These are phyloP conservation scores for Nemurella pictetii DNA, from an alignment of 2,888 invertebrate species.

Conservation along the genomic window DNA sequence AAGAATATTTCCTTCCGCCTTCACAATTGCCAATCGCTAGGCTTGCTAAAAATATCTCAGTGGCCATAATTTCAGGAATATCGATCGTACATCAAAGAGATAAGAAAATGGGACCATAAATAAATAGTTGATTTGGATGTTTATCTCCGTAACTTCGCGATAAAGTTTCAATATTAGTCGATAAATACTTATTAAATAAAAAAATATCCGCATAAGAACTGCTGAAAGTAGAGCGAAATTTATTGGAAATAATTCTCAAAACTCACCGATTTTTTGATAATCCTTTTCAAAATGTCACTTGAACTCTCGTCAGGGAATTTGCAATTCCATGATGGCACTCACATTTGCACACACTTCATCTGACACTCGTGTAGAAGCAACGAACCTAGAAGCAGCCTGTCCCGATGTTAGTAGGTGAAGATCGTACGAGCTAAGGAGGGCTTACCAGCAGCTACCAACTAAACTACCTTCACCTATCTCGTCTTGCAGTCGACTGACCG, in stretches of 20 bases:
- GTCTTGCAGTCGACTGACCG: conserved; percentile 18
- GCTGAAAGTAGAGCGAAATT: no score
- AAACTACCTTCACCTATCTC: conserved; percentile 7
- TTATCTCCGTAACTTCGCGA: background rate
- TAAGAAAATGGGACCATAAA: background rate
- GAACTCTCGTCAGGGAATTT: background rate
- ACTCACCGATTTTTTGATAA: background rate
- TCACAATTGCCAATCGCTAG: no score
- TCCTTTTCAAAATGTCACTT: background rate
- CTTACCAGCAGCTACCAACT: background rate
- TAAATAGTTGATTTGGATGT: background rate
- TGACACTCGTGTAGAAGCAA: background rate
- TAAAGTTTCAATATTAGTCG: background rate
- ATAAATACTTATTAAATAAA: background rate
- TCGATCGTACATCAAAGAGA: background rate
- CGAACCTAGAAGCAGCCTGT: background rate
- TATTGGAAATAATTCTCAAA: background rate
- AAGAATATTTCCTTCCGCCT: no score
- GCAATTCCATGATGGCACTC: background rate
- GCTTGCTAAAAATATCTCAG: background rate
- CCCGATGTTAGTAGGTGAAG: background rate
- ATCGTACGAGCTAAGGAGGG: background rate
- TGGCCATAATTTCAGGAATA: background rate
- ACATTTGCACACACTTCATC: background rate
- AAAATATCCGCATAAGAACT: no score